Evolutionary conservation across 2,113 vertebrate species (phyloP), one percentile per base, ranked within the genome.

Genomic region (Gallinago paraguaiae): DNA sequence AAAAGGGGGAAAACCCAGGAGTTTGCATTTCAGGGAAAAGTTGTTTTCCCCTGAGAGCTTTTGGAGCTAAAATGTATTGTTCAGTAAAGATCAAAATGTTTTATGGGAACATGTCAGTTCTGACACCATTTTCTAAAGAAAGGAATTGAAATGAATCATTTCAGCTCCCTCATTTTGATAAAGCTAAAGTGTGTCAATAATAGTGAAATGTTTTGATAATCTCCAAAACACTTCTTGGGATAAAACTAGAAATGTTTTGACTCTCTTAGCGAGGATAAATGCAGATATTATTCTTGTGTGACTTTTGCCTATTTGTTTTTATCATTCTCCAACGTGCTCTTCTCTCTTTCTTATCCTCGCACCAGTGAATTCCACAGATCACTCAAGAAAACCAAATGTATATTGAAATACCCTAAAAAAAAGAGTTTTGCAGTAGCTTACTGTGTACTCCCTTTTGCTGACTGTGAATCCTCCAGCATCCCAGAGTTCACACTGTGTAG

Each of bases 201-300:
- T 11, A 68, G n/a, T 75, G 61, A 90, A 79, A 54, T 79, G 93
- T 88, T 91, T 84, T 94, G 88, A 84, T 88, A 75, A 75, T 64
- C 33, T 80, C 45, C 79, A 64, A 64, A 91, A 69, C 50, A 80
- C 35, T 68, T 33, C 61, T 82, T 64, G 59, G 30, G 15, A 75
- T 75, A 51, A 79, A 74, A 35, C 45, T 88, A 45, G 80, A 84
- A 75, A 41, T 84, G n/a, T 88, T 75, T 80, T 75, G 79, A 75
- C 85, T 71, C 27, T 60, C n/a, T 27, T 50, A 75, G 39, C 4
- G 43, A n/a, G n/a, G 18, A n/a, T 83, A 79, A 90, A 59, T 74
- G 54, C 37, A 74, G 56, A 33, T 79, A 33, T 63, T 79, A 41
- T 23, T 68, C 48, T 25, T 30, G 22, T 0, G 1, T 53, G 35